Evolutionary conservation across 2,888 invertebrate genomes (phyloP), one percentile per base, ranked within the genome.

Genomic region (Thumatha senex): DNA sequence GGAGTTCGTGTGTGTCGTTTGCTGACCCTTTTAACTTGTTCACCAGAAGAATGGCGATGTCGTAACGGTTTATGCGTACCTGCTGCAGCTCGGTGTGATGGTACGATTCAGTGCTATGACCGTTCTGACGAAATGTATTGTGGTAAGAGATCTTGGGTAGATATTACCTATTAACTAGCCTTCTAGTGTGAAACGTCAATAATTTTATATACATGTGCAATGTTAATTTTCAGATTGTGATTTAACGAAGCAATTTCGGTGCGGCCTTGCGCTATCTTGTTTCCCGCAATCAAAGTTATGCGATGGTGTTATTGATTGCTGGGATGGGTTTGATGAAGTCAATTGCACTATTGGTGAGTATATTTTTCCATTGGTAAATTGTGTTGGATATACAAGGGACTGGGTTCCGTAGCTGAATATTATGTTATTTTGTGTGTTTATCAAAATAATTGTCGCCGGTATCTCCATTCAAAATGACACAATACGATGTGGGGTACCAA

Each of bases 321-420:
- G 95, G 95, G 96, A 96, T 78, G 95, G 94, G 49, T 92, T 92
- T 35, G 96, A 96, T 74, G 96, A 96, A 92, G 84, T 93, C 31
- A 93, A 95, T 78, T 96, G 96, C 78, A 94, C 94, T 43, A 82
- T 89, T 76, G 93, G 95, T 95, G 84, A 80, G 84, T 58, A 46
- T 41, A 13, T 5, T 13, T 10, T 13, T 14, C 8, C 34, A 9
- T 34, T 18, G 15, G 2, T 34, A 3, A 5, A n/a, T 2, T 14
- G 0, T 5, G 10, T 0, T 10, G 10, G 18, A 24, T 5, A 24
- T 24, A 24, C 18, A 24, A 24, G 18, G 18, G 18, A n/a, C 18
- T 24, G 18, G 18, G 2, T 4, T 24, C 5, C 18, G 12, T 13
- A 40, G 12, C 9, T 29, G 13, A 24, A 24, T 24, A 24, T 24